Evolutionary conservation across 2,113 vertebrate species (phyloP).

Genomic region (Camelus bactrianus): DNA sequence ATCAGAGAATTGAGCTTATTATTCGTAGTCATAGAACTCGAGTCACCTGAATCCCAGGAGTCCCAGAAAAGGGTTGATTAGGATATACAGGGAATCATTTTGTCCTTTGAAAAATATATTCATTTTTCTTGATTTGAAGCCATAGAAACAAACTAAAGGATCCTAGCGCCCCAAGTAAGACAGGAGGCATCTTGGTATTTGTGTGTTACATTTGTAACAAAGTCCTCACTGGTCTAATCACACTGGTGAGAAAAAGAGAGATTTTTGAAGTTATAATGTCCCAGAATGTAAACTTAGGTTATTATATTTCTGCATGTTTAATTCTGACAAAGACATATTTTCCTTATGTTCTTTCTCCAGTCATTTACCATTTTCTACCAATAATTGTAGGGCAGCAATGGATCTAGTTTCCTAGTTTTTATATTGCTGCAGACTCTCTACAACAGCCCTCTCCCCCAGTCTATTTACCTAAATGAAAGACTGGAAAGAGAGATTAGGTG

Average conservation of each 20-base stretch:
- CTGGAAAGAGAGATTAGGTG: not conserved
- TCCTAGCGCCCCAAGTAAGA: not conserved
- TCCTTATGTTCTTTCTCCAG: not conserved
- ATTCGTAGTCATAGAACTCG: not conserved
- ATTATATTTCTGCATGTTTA: not conserved
- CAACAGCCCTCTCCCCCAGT: not conserved
- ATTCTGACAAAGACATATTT: constrained; percentile 42
- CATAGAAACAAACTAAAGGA: not conserved
- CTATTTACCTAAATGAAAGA: constrained; percentile 32
- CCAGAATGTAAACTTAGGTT: not conserved
- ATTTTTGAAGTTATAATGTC: not conserved
- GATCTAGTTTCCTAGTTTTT: not conserved
- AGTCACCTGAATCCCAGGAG: not conserved
- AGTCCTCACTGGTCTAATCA: not conserved
- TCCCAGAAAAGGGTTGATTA: not conserved
- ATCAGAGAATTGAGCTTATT: not conserved
- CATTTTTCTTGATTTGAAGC: not conserved
- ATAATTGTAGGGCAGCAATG: not conserved
- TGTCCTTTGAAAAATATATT: not conserved
- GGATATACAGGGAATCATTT: not conserved
- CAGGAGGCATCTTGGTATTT: not conserved
- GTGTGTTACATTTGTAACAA: not conserved
- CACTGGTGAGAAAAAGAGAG: not conserved
- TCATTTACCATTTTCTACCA: not conserved
- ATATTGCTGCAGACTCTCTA: not conserved